Base-by-base conservation (phyloP, 1,140 invertebrate genomes). In the Frieseomelitta varia region DNA sequence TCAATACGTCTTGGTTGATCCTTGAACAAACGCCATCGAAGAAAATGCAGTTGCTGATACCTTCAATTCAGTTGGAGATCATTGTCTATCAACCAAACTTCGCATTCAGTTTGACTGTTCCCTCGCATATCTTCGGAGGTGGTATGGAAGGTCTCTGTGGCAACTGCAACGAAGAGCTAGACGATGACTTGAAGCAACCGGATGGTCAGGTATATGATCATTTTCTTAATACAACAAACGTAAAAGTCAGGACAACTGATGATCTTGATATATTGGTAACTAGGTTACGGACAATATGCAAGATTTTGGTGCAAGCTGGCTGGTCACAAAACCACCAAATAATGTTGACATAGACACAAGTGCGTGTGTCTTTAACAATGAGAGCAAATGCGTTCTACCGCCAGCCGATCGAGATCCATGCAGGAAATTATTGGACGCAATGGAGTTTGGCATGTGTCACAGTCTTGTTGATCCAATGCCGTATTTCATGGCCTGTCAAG, bases 121-220 rank as follows among this genome's bases (percentile, higher is more conserved):
- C 97, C 0, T 97, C 97, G 1, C 96, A 96, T 71, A 94, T 96
- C 34, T 98, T 97, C 92, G 96, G 95, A 21, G 96, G 96, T 81
- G 96, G 96, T 76, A 96, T 97, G 55, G 97, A 98, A 93, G 98
- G 97, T 63, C 93, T 98, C 1, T 98, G 97, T 92, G 97, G 97
- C 75, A 96, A 96, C 86, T 98, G 97, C 91, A 97, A 97, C 86
- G 95, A 95, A 19, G 95, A 97, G 90, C 92, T 95, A 19, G 93
- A 95, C 0, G 96, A 97, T 90, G 97, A 97, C 90, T 90, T 97
- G 39, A 95, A 93, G n/a, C 96, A 95, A 81, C 94, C 94, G 17
- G 93, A 96, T 67, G 96, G 96, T 0, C 92, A 93, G 30, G 91
- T 94, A 89, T 73, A 89, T 73, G 77, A 53, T 68, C 4, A 27